Evolutionary conservation across 2,797 vertebrate genomes (phyloP).

Genomic region (Sebastiscus albofasciatus): DNA sequence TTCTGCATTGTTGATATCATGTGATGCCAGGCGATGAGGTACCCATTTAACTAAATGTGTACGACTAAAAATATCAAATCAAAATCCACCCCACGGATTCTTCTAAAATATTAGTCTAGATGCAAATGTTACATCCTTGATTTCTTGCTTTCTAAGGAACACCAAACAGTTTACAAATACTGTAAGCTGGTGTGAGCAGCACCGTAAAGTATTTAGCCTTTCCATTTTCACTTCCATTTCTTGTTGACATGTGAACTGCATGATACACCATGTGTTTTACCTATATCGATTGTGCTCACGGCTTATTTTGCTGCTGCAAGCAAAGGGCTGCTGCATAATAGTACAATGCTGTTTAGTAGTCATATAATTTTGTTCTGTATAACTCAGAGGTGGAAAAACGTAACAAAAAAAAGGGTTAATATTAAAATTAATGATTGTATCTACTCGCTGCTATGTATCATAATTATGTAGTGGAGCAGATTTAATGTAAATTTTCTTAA

Average conservation of each 20-base stretch:
- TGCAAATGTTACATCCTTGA: background rate
- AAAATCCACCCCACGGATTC: background rate
- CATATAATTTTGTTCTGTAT: background rate
- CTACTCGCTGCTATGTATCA: background rate
- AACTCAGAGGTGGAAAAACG: background rate
- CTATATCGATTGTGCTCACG: slow-evolving; percentile 42
- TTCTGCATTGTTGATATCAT: background rate
- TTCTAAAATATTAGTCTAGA: background rate
- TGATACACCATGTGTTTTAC: background rate
- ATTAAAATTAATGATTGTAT: background rate
- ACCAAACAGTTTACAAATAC: background rate
- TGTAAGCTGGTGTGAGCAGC: background rate
- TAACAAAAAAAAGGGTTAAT: no score
- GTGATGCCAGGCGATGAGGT: background rate
- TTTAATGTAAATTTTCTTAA: background rate
- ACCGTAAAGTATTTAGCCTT: background rate
- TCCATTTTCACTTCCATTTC: background rate
- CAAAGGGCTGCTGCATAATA: slow-evolving; percentile 16
- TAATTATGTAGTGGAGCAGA: background rate
- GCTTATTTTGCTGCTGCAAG: slow-evolving; percentile 21
- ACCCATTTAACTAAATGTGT: no score
- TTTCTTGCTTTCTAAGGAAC: background rate
- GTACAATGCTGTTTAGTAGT: background rate
- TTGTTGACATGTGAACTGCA: background rate
- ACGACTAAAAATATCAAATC: no score